Base-by-base conservation (phyloP, 64 coral and sea anemone genomes). In the Stichodactyla helianthus region DNA sequence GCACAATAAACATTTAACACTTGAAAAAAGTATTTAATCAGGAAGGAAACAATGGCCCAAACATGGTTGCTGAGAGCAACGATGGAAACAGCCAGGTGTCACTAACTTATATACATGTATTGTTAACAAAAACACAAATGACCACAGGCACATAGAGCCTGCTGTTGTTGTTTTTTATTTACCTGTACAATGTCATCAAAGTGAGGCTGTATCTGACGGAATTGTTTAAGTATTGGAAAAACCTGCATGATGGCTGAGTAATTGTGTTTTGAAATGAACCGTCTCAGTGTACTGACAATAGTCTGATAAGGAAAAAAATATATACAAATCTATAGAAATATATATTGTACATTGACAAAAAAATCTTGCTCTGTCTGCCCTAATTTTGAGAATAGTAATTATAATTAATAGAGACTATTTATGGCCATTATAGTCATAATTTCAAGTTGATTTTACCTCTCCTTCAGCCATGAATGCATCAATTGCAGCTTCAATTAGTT, bases 121-220 rank as follows among this genome's bases (percentile, higher is more conserved):
- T 44, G 4, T 44, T 44, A 2, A 44, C 35, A 44, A 44, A 44
- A 44, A 44, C 2, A 3, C 35, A 44, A 44, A 44, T 27, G 20
- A 11, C 22, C 22, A 15, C 18, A 77, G 44, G 10, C 16, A 77
- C 53, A 79, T 22, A 52, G 82, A 20, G 16, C 82, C 27, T 83
- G 52, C 5, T 44, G 35, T 44, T 44, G 35, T 44, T 3, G 35
- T 44, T 44, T 44, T 0, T 65, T 44, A 22, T 77, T 27, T 79
- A 98, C 95, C 95, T 94, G 84, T 28, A 98, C 55, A n/a, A 91
- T 85, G 27, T 88, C 89, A 62, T 94, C 91, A 87, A 94, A 99
- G n/a, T 91, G 82, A 50, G 93, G 91, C 54, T 92, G 89, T 80
- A 99, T 94, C 50, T 85, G 84, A 74, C 79, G 90, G 64, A 95